A percentile compares a stretch with the other conserved stretches of the same genome.
These are phyloP conservation scores for Chionis minor DNA, from an alignment of 2,113 vertebrate genomes.

Conservation along the genomic window DNA sequence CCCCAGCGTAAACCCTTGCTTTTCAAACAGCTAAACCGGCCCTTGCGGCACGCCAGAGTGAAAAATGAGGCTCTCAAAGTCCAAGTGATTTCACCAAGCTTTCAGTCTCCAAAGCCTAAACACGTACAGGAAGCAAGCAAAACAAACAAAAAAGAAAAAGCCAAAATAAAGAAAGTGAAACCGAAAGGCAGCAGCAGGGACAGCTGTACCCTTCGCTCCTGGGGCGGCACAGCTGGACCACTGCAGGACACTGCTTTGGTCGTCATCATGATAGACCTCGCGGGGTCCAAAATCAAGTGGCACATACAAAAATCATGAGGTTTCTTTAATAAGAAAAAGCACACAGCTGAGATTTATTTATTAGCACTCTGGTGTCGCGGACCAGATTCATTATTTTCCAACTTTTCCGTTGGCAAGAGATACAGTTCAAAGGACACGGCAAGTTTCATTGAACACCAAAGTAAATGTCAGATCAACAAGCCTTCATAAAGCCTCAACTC, in stretches of 20 bases:
- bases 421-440: not conserved
- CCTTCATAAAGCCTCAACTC: not conserved
- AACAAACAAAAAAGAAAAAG: not conserved
- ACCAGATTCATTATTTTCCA: not conserved
- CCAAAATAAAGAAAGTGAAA: not conserved
- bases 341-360: not conserved
- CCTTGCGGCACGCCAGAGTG: rapidly evolving
- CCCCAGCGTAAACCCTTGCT: not conserved
- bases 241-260: rapidly evolving
- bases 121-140: not conserved
- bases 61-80: not conserved
- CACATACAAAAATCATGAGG: not conserved
- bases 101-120: not conserved
- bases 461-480: constrained; percentile 12
- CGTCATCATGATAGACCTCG: not conserved
- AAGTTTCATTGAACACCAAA: not conserved
- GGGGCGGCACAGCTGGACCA: rapidly evolving
- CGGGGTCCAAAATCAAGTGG: not conserved
- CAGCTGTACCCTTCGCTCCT: not conserved
- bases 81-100: not conserved
- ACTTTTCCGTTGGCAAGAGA: not conserved
- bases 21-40: not conserved
- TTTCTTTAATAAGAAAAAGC: not conserved
- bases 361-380: not conserved
- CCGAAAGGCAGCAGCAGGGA: rapidly evolving